Conservation (phyloP, 2,113 vertebrate genomes). For the Heptranchias perlo region DNA sequence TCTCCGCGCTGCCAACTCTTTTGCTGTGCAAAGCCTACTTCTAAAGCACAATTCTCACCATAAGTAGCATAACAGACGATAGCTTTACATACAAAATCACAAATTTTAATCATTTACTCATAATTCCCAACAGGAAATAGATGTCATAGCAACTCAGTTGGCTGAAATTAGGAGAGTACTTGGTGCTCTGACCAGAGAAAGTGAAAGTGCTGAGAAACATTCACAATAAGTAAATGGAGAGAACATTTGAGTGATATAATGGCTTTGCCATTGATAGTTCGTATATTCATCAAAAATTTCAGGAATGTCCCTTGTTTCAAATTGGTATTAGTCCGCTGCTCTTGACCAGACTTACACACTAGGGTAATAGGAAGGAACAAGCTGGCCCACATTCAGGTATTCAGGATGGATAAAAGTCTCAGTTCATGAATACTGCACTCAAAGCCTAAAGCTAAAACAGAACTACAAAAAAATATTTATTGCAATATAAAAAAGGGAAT, state of each 20-base stretch:
- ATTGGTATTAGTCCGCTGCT: not conserved
- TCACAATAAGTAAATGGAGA: not conserved
- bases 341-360: not conserved
- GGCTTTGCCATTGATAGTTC: not conserved
- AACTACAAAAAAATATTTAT: not conserved
- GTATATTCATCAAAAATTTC: not conserved
- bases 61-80: not conserved
- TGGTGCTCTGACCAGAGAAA: not conserved
- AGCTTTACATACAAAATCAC: not conserved
- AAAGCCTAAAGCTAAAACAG: not conserved
- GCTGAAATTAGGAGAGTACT: not conserved
- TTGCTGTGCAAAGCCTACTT: not conserved
- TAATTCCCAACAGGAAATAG: not conserved
- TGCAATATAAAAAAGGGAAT: not conserved
- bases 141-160: not conserved
- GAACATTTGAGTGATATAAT: not conserved
- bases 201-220: not conserved
- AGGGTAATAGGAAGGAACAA: not conserved
- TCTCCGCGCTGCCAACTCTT: not conserved
- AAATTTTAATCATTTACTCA: not conserved
- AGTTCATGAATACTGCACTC: not conserved
- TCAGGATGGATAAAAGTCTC: not conserved
- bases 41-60: not conserved
- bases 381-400: not conserved
- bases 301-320: not conserved